Percentiles rank a stretch among this genome's conserved stretches.
Evolutionary conservation across 2,113 vertebrate genomes (phyloP).

Genomic region (Notiomystis cincta): DNA sequence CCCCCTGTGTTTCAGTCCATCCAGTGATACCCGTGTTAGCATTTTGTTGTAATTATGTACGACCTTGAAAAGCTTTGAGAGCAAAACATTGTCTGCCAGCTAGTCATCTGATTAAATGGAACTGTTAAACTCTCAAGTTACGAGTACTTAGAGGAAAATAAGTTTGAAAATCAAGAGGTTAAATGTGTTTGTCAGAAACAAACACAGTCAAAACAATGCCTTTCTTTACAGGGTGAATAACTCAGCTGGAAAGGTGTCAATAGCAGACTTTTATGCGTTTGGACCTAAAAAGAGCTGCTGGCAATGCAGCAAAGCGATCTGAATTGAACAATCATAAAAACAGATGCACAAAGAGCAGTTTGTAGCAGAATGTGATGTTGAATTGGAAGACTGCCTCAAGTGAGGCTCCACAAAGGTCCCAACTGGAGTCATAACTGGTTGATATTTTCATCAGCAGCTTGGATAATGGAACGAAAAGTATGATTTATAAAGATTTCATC

Average conservation of each 20-base stretch:
- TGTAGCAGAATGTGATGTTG: neutral
- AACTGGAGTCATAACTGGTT: neutral
- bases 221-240: neutral
- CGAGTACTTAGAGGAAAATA: neutral
- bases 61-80: neutral
- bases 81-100: neutral
- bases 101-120: neutral
- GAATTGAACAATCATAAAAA: neutral
- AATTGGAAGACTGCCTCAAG: neutral
- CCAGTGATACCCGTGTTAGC: neutral
- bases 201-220: neutral
- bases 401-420: neutral
- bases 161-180: neutral
- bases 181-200: neutral
- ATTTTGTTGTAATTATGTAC: neutral
- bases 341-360: neutral
- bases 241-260: neutral
- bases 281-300: neutral
- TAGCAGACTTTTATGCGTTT: neutral
- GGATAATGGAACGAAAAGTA: neutral
- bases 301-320: neutral
- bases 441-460: neutral
- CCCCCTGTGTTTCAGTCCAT: neutral
- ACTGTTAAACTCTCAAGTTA: neutral
- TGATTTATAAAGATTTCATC: neutral